These are phyloP conservation scores for Corythoichthys intestinalis DNA, from an alignment of 2,113 vertebrate genomes.

Conservation along the genomic window DNA sequence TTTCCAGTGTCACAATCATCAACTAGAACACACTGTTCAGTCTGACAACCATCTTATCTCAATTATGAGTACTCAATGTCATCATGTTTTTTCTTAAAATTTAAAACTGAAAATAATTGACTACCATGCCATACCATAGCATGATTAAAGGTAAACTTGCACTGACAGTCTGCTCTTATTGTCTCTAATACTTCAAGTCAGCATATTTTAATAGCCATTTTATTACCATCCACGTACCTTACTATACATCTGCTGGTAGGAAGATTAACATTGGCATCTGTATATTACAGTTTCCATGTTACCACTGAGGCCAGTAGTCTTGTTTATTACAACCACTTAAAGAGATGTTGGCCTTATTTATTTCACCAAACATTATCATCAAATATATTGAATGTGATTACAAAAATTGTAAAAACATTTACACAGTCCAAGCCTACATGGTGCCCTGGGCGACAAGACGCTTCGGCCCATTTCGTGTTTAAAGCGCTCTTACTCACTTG, in stretches of 20 bases:
- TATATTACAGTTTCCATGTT: background rate
- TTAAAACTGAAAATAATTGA: slow-evolving; percentile 5
- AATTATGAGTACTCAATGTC: slow-evolving; percentile 2
- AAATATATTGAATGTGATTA: background rate
- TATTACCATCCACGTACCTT: slow-evolving; percentile 10
- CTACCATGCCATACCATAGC: background rate
- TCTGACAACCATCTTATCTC: slow-evolving; percentile 40
- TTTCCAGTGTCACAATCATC: slow-evolving; percentile 69
- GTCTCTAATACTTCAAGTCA: slow-evolving; percentile 10
- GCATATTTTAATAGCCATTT: slow-evolving; percentile 22
- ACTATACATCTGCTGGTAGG: slow-evolving; percentile 10
- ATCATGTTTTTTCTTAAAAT: background rate
- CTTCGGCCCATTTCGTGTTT: no score
- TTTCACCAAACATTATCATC: background rate
- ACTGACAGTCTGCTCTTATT: slow-evolving; percentile 5
- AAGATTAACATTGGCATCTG: background rate
- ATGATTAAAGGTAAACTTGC: background rate
- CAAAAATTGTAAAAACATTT: background rate
- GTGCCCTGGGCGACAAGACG: no score
- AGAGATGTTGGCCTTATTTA: background rate
- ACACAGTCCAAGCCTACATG: background rate
- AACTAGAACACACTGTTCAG: slow-evolving; percentile 63
- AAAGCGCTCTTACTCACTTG: no score
- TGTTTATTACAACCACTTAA: slow-evolving; percentile 2
- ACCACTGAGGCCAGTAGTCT: background rate